These are phyloP conservation scores for Rhynchomys soricoides DNA, from an alignment of 2,113 vertebrate species.

Conservation along the genomic window DNA sequence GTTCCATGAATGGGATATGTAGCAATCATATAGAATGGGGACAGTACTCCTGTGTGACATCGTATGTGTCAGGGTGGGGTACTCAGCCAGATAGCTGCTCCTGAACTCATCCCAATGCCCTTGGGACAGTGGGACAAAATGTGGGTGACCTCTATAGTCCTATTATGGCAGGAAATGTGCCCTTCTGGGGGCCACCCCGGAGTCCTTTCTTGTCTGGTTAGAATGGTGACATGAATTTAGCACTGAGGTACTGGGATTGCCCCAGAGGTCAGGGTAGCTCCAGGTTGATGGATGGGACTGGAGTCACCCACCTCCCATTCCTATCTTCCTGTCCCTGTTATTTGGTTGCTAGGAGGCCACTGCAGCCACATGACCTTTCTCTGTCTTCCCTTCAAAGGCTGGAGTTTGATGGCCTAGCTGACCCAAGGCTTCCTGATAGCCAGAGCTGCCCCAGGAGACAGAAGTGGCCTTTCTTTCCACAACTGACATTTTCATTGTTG, in stretches of 20 bases:
- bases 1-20: not conserved
- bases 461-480: not conserved
- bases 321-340: slow-evolving; percentile 56
- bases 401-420: not conserved
- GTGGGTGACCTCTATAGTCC: not conserved
- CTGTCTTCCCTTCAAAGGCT: not conserved
- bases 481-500: not conserved
- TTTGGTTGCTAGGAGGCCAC: fast-evolving
- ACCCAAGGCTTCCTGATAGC: not conserved
- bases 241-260: not conserved
- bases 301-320: not conserved
- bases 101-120: fast-evolving
- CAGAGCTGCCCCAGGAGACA: not conserved
- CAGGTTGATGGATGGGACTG: slow-evolving; percentile 32
- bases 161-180: slow-evolving; percentile 40
- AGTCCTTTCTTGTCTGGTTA: slow-evolving; percentile 47
- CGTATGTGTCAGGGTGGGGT: not conserved
- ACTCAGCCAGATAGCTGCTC: not conserved
- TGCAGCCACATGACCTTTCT: not conserved
- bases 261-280: slow-evolving; percentile 49
- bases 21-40: too few relatives aligned
- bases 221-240: slow-evolving; percentile 67
- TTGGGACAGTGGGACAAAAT: not conserved
- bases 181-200: not conserved
- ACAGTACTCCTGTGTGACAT: not conserved